These are phyloP conservation scores for Lagodon rhomboides DNA, from an alignment of 2,797 vertebrate genomes.

Conservation along the genomic window DNA sequence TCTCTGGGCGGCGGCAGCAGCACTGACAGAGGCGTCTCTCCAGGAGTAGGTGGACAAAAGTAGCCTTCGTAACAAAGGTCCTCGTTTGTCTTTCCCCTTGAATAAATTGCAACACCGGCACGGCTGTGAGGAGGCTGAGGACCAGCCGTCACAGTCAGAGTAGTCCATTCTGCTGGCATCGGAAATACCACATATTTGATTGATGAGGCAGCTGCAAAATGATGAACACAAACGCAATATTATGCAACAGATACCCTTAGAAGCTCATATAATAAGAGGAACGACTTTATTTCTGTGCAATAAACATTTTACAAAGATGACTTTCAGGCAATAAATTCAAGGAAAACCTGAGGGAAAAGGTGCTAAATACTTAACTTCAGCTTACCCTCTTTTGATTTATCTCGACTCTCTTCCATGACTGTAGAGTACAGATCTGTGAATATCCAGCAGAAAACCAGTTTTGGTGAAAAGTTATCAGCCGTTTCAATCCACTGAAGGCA, in stretches of 20 bases:
- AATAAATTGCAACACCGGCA: slow-evolving; percentile 16
- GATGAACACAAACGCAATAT: background rate
- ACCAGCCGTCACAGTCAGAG: background rate
- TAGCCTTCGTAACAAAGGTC: slow-evolving; percentile 3
- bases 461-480: background rate
- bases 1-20: background rate
- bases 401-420: background rate
- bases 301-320: too few species aligned
- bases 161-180: slow-evolving; percentile 12
- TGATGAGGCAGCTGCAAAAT: background rate
- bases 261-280: too few species aligned
- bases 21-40: fast-evolving
- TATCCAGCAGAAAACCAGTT: background rate
- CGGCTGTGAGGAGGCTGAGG: fast-evolving
- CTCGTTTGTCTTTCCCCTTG: fast-evolving
- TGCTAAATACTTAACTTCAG: background rate
- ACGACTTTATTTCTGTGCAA: background rate
- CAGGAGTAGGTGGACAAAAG: background rate
- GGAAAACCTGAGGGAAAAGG: background rate
- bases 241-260: too few species aligned
- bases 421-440: background rate
- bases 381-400: background rate
- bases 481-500: background rate
- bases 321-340: background rate
- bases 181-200: slow-evolving; percentile 9